These are phyloP conservation scores for Eleutherodactylus coqui DNA, from an alignment of 2,797 vertebrate species.

Conservation along the genomic window DNA sequence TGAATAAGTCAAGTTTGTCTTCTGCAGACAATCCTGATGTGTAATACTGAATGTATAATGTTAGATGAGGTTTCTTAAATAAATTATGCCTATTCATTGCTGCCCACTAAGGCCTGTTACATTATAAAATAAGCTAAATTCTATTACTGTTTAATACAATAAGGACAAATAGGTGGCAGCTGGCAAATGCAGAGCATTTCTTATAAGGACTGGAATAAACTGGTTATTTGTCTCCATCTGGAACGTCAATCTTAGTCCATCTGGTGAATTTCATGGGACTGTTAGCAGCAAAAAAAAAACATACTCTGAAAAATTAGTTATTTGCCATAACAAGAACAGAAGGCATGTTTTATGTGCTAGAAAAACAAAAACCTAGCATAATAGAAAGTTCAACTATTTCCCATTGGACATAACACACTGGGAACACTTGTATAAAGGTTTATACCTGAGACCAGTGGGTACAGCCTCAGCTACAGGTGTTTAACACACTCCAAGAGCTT, in stretches of 20 bases:
- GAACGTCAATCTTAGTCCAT: constrained; percentile 30
- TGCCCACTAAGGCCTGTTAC: neutral
- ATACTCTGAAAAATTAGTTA: neutral
- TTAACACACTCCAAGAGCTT: too few species aligned
- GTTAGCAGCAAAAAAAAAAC: constrained; percentile 5
- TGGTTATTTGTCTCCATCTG: constrained; percentile 54
- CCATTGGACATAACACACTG: neutral
- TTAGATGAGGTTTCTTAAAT: neutral
- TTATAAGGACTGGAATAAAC: constrained; percentile 28
- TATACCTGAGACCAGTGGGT: too few species aligned
- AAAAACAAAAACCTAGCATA: neutral
- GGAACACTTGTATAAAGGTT: neutral
- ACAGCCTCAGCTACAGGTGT: too few species aligned
- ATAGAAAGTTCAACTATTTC: neutral
- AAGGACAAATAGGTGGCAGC: constrained; percentile 44
- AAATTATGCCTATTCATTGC: neutral
- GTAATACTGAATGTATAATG: neutral
- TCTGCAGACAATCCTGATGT: neutral
- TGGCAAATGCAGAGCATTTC: constrained; percentile 34
- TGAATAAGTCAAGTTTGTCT: neutral
- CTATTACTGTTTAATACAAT: constrained; percentile 25
- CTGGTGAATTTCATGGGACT: constrained; percentile 40
- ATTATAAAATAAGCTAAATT: constrained; percentile 32
- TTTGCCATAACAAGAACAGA: constrained; percentile 24
- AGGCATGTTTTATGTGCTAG: neutral